Evolutionary conservation across 2,113 vertebrate genomes (phyloP).

Genomic region (Aegithalos caudatus): DNA sequence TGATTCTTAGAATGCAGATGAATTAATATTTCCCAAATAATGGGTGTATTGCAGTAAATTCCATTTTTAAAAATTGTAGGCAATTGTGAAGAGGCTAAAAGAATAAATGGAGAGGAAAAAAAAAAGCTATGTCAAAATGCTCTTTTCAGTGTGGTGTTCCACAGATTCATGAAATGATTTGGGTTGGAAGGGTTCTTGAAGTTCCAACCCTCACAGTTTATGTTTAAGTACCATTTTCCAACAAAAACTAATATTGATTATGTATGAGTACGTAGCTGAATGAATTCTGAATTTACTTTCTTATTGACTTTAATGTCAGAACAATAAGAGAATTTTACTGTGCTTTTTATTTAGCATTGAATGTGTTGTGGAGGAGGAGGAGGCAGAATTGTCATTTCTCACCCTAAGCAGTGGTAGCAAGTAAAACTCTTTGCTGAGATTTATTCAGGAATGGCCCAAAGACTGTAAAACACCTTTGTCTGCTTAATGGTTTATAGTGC

Average conservation of each 20-base stretch:
- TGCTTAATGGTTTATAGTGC: slow-evolving; percentile 49
- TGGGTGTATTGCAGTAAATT: not conserved
- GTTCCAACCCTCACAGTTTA: not conserved
- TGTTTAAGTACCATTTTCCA: not conserved
- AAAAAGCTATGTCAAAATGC: not conserved
- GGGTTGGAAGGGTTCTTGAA: not conserved
- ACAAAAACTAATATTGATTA: not conserved
- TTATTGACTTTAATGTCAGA: not conserved
- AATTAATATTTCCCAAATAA: not conserved
- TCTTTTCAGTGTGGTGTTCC: not conserved
- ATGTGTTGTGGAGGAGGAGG: not conserved
- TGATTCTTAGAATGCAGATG: not conserved
- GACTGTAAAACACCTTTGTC: slow-evolving; percentile 31
- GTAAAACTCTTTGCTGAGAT: slow-evolving; percentile 18
- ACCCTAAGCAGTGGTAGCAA: not conserved
- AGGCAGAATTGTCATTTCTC: not conserved
- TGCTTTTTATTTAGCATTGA: slow-evolving; percentile 27
- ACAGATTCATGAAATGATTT: not conserved
- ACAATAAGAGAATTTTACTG: not conserved
- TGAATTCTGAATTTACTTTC: not conserved
- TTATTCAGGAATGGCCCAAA: slow-evolving; percentile 50
- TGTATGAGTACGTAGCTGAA: not conserved
- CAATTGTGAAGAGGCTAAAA: not conserved
- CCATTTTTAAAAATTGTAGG: not conserved
- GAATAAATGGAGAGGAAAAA: not conserved